These are phyloP conservation scores for Anoplophora glabripennis DNA, from an alignment of 1,140 invertebrate genomes.

Conservation along the genomic window DNA sequence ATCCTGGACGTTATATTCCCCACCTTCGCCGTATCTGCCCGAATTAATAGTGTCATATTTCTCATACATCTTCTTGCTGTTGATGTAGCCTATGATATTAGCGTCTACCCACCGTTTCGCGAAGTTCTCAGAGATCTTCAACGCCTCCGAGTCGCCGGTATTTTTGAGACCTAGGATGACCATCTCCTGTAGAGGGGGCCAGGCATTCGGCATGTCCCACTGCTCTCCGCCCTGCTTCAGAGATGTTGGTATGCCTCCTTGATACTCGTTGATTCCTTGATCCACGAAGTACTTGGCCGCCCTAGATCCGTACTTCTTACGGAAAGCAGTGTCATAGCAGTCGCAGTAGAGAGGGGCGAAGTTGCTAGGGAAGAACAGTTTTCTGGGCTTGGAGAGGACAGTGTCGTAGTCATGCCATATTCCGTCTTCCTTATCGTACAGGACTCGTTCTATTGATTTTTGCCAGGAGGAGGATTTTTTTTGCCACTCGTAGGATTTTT, in stretches of 20 bases:
- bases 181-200: constrained; percentile 82
- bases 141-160: constrained; percentile 57
- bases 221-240: constrained; percentile 72
- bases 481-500: constrained; percentile 46
- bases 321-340: constrained; percentile 24
- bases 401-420: constrained; percentile 71
- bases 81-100: constrained; percentile 62
- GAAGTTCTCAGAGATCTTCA: constrained; percentile 63
- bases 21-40: constrained; percentile 77
- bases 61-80: constrained; percentile 71
- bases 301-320: constrained; percentile 42
- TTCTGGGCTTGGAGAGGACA: constrained; percentile 40
- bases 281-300: constrained; percentile 55
- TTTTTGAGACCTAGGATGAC: constrained; percentile 66
- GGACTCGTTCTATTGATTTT: constrained; percentile 40
- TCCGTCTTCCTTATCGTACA: constrained; percentile 63
- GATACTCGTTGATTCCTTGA: constrained; percentile 51
- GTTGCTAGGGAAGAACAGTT: constrained; percentile 66
- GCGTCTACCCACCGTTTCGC: constrained; percentile 70
- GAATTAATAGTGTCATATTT: constrained; percentile 77
- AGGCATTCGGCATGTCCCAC: constrained; percentile 89
- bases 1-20: constrained; percentile 83
- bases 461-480: constrained; percentile 48
- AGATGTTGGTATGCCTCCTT: constrained; percentile 74
- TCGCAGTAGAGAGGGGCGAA: constrained; percentile 67